Evolutionary conservation across 2,888 invertebrate genomes (phyloP).

Genomic region (Rapana venosa): DNA sequence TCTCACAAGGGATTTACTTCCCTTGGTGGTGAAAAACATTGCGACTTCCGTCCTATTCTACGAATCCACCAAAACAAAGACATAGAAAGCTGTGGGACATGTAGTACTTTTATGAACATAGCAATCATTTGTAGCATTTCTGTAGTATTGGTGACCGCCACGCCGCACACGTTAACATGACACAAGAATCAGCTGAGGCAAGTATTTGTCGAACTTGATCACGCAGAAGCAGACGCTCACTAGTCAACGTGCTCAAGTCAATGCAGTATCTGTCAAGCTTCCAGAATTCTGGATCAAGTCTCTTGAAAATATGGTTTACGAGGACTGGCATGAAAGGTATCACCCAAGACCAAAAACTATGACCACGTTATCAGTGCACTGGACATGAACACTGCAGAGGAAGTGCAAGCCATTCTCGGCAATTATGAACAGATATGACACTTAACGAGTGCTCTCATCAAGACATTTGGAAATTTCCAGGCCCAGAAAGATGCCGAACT

Average conservation of each 20-base stretch:
- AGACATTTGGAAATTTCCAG: constrained; percentile 39
- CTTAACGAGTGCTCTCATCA: constrained; percentile 8
- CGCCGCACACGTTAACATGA: neutral
- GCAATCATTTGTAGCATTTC: neutral
- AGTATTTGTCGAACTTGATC: neutral
- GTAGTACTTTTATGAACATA: neutral
- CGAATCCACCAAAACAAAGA: neutral
- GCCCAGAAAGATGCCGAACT: constrained; percentile 30
- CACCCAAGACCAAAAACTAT: constrained; percentile 37
- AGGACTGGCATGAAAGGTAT: constrained; percentile 27
- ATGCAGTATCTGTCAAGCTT: constrained; percentile 27
- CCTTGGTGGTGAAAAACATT: neutral
- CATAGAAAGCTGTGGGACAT: neutral
- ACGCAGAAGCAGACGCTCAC: neutral
- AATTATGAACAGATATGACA: neutral
- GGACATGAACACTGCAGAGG: constrained; percentile 35
- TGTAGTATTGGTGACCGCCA: neutral
- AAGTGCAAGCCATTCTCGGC: constrained; percentile 13
- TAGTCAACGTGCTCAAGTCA: neutral
- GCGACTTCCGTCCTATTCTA: neutral
- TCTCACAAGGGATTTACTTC: neutral
- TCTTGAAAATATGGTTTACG: constrained; percentile 35
- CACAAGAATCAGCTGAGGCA: constrained; percentile 1
- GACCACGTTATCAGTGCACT: constrained; percentile 37
- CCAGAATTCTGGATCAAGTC: constrained; percentile 38